Evolutionary conservation across 2,888 invertebrate species (phyloP).

Genomic region (Leptothorax acervorum): DNA sequence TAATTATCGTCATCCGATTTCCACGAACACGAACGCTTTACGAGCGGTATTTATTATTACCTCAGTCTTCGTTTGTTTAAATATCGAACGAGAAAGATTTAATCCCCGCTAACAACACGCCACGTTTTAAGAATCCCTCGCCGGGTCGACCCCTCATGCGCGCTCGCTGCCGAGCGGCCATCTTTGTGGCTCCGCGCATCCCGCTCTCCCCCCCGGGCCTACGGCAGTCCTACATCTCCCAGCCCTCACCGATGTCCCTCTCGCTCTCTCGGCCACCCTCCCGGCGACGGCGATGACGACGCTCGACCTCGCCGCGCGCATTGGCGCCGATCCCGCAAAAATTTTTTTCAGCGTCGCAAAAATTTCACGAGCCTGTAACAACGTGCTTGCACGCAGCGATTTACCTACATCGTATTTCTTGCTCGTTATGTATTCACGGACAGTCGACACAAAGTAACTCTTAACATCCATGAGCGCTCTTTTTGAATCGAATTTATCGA

Average conservation of each 20-base stretch:
- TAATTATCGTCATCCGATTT: background rate
- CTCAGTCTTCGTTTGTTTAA: background rate
- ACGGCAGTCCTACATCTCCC: conserved; percentile 71
- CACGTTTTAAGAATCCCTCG: conserved; percentile 43
- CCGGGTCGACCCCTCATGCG: conserved; percentile 70
- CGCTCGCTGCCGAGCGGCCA: conserved; percentile 79
- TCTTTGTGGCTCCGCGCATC: conserved; percentile 79
- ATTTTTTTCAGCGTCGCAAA: conserved; percentile 65
- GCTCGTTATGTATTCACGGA: too few species aligned
- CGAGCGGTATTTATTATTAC: background rate
- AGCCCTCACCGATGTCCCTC: conserved; percentile 74
- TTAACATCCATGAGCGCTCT: background rate
- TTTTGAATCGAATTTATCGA: background rate
- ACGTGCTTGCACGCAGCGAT: background rate
- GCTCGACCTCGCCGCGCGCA: conserved; percentile 74
- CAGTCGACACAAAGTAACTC: too few species aligned
- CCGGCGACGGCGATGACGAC: conserved; percentile 69
- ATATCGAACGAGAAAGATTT: background rate
- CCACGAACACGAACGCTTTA: background rate
- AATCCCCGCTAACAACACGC: background rate
- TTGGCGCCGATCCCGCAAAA: conserved; percentile 74
- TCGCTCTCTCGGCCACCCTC: conserved; percentile 87
- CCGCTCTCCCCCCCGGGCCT: conserved; percentile 73
- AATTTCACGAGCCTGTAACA: conserved; percentile 57
- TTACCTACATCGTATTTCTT: background rate